These are phyloP conservation scores for Frankliniella fusca DNA, from an alignment of 2,888 invertebrate species.

Conservation along the genomic window DNA sequence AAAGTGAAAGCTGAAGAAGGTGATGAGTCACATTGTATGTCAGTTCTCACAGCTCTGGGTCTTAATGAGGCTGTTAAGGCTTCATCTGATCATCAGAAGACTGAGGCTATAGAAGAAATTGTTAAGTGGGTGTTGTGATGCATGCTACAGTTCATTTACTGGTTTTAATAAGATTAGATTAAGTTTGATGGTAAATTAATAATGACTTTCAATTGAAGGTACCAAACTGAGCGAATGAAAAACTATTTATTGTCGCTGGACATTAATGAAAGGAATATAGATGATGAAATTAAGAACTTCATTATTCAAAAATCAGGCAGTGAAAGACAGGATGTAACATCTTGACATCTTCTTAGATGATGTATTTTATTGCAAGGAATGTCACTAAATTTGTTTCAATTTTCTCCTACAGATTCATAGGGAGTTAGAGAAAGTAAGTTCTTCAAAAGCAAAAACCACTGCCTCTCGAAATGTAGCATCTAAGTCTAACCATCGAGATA, in stretches of 20 bases:
- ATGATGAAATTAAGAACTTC: neutral
- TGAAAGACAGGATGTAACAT: too few species aligned
- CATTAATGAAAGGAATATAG: neutral
- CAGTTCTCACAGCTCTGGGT: slow-evolving; percentile 68
- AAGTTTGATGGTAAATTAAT: neutral
- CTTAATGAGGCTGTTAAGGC: slow-evolving; percentile 73
- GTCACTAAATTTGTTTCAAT: too few species aligned
- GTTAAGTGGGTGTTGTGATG: slow-evolving; percentile 48
- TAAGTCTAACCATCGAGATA: neutral
- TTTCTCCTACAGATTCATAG: too few species aligned
- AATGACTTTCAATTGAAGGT: neutral
- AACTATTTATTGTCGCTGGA: neutral
- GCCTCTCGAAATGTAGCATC: too few species aligned
- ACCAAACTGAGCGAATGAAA: neutral
- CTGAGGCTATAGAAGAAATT: slow-evolving; percentile 53
- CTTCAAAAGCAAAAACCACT: too few species aligned
- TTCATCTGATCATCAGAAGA: slow-evolving; percentile 60
- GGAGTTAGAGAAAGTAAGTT: too few species aligned
- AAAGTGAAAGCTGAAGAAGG: slow-evolving; percentile 46
- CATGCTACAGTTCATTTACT: neutral
- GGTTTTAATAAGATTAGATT: neutral
- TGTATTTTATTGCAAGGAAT: too few species aligned
- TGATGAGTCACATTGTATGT: slow-evolving; percentile 55
- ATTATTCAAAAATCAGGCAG: neutral
- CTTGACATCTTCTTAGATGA: too few species aligned